A percentile compares a stretch with the other conserved stretches of the same genome.
phyloP scores from a whole-genome alignment of 2,113 vertebrate genomes.

The Rissa tridactyla region DNA sequence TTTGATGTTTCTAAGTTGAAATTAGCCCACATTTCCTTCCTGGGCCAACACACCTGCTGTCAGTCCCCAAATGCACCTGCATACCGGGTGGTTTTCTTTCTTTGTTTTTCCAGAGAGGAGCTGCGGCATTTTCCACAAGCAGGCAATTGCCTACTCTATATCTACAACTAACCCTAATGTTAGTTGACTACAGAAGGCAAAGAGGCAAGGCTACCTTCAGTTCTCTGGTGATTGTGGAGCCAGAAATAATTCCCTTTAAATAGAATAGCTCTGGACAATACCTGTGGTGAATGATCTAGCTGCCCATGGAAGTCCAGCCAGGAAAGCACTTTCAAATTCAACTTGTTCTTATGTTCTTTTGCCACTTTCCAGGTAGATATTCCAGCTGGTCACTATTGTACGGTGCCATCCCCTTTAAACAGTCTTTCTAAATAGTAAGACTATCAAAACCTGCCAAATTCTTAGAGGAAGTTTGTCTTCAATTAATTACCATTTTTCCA shows the following conservation, averaged over 20 bases:
- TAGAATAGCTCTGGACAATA: neutral
- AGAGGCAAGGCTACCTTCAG: neutral
- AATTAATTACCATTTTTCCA: neutral
- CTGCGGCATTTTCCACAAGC: neutral
- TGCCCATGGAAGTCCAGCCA: neutral
- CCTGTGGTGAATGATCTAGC: neutral
- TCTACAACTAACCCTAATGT: neutral
- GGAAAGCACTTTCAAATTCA: neutral
- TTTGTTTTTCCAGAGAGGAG: neutral
- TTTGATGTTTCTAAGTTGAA: neutral
- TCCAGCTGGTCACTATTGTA: neutral
- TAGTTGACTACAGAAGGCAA: neutral
- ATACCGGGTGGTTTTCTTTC: accelerated
- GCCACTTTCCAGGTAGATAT: neutral
- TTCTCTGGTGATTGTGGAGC: neutral
- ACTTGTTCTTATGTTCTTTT: neutral
- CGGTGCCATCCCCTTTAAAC: neutral
- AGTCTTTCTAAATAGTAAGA: neutral
- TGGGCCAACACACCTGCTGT: neutral
- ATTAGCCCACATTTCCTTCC: neutral
- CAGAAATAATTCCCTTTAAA: neutral
- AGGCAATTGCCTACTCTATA: neutral
- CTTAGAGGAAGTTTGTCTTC: neutral
- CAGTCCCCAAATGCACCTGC: neutral
- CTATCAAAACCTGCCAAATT: neutral